These are phyloP conservation scores for Ctenosaura bakeri DNA, from an alignment of 2,797 vertebrate genomes.

Conservation along the genomic window DNA sequence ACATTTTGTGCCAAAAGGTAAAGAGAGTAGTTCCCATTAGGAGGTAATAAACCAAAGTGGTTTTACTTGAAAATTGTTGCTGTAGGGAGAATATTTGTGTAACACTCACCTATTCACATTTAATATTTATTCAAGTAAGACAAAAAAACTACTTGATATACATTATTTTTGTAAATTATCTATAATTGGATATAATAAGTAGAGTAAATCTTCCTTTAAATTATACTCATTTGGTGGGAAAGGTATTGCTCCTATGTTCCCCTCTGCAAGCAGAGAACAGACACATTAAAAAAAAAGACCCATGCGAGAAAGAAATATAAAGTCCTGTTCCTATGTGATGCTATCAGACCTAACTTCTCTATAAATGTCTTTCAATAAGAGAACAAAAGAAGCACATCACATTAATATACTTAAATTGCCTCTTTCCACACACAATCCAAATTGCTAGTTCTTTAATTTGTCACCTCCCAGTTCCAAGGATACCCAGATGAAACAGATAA, in stretches of 20 bases:
- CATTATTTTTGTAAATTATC: not conserved
- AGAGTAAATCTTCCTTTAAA: not conserved
- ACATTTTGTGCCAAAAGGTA: conserved; percentile 23
- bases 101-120: not conserved
- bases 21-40: not conserved
- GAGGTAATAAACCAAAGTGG: not conserved
- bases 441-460: not conserved
- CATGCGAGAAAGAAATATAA: not conserved
- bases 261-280: not conserved
- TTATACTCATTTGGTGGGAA: not conserved
- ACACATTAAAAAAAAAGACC: not conserved
- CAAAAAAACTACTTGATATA: not conserved
- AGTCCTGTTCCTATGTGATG: not conserved
- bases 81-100: not conserved
- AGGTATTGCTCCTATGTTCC: not conserved
- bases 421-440: not conserved
- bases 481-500: no score
- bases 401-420: not conserved
- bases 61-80: conserved; percentile 23
- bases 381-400: not conserved
- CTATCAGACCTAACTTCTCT: not conserved
- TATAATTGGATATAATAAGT: no score
- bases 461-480: not conserved
- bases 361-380: not conserved
- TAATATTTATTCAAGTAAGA: no score